phyloP scores from a whole-genome alignment of 2,113 vertebrate genomes.

The Grus americana region DNA sequence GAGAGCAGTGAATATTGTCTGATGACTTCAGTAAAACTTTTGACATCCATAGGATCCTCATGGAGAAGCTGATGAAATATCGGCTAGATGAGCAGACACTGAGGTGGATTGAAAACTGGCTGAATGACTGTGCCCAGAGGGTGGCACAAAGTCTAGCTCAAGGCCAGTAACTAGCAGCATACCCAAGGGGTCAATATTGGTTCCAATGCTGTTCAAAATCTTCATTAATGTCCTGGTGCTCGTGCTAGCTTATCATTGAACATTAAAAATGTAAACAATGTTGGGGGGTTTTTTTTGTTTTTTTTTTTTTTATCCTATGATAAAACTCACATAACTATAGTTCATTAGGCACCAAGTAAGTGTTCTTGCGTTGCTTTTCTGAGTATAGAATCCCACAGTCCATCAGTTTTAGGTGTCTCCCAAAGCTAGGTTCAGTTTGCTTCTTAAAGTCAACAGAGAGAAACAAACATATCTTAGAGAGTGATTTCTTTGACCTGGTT shows the following conservation, averaged over 20 bases:
- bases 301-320: background rate
- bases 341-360: background rate
- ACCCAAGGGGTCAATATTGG: background rate
- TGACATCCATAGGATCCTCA: too few species aligned
- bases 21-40: too few species aligned
- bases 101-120: too few species aligned
- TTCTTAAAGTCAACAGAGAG: background rate
- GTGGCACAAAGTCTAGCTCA: background rate
- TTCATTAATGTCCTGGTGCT: background rate
- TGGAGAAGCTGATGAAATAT: too few species aligned
- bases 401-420: background rate
- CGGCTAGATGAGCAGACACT: too few species aligned
- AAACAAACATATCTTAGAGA: background rate
- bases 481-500: background rate
- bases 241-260: accelerated
- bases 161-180: background rate
- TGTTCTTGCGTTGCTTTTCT: background rate
- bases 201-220: background rate
- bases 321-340: background rate
- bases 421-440: background rate
- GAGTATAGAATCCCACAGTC: background rate
- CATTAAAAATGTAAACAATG: background rate
- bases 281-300: background rate
- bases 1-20: too few species aligned
- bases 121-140: too few species aligned